Percentiles rank a stretch among this genome's conserved stretches.
phyloP scores from a whole-genome alignment of 92 coral and sea anemone species.

The Desmophyllum pertusum region DNA sequence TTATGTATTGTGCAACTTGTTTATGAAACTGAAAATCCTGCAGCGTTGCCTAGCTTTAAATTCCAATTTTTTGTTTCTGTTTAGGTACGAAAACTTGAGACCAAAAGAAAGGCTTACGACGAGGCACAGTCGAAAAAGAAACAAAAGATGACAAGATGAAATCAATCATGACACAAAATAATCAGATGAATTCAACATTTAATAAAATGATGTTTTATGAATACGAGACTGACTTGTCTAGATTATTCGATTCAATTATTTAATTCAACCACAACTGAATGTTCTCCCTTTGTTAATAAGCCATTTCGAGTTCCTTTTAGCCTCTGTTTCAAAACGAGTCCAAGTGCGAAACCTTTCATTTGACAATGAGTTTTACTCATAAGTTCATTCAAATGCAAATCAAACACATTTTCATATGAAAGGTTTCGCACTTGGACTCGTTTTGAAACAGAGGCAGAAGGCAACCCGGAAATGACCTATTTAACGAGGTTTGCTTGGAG shows the following conservation, averaged over 20 bases:
- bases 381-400: too few relatives aligned
- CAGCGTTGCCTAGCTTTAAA: too few relatives aligned
- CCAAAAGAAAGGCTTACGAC: constrained; percentile 85
- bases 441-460: too few relatives aligned
- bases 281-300: background rate
- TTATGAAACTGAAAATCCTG: too few relatives aligned
- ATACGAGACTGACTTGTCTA: background rate
- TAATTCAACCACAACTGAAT: background rate
- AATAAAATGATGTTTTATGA: constrained; percentile 17
- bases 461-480: too few relatives aligned
- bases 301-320: too few relatives aligned
- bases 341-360: too few relatives aligned
- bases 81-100: constrained; percentile 91
- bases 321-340: too few relatives aligned
- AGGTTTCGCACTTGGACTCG: too few relatives aligned
- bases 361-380: too few relatives aligned
- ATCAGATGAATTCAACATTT: background rate
- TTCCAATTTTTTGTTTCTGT: background rate
- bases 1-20: background rate
- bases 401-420: too few relatives aligned
- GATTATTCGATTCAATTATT: too few relatives aligned
- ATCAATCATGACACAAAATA: background rate
- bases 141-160: constrained; percentile 42
- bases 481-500: background rate
- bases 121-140: constrained; percentile 86